Evolutionary conservation across 2,797 vertebrate species (phyloP).

Genomic region (Channallabes apus): DNA sequence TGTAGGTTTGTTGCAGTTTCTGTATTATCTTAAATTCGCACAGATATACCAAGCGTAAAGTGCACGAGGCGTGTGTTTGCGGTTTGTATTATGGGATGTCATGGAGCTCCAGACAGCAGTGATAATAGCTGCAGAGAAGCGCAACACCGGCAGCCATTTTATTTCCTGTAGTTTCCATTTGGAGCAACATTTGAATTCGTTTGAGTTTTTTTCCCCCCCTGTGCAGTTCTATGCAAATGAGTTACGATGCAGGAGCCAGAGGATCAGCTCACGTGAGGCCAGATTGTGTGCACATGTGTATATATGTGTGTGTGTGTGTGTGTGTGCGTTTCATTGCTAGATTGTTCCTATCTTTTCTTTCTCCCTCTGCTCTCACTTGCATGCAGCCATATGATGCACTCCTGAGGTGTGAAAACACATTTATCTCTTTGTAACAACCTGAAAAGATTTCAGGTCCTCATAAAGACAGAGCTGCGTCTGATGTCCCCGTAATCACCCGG

Average conservation of each 20-base stretch:
- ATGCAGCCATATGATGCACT: background rate
- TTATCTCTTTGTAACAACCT: background rate
- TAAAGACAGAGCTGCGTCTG: background rate
- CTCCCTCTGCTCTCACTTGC: background rate
- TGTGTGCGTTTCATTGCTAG: background rate
- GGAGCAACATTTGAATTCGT: background rate
- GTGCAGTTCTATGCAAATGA: background rate
- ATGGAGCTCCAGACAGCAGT: background rate
- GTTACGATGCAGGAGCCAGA: background rate
- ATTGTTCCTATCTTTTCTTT: background rate
- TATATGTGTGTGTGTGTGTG: background rate
- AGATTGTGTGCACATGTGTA: background rate
- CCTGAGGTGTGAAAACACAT: background rate
- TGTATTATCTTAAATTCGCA: background rate
- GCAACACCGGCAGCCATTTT: background rate
- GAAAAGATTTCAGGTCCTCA: background rate
- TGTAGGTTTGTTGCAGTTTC: background rate
- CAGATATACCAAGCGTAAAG: no score
- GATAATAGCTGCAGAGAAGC: background rate
- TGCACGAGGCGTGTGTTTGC: background rate
- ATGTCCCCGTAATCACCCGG: background rate
- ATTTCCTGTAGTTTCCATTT: background rate
- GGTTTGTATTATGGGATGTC: background rate
- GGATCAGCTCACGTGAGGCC: background rate
- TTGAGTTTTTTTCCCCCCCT: background rate